These are phyloP conservation scores for Whitmania pigra DNA, from an alignment of 1,140 invertebrate genomes.

Conservation along the genomic window DNA sequence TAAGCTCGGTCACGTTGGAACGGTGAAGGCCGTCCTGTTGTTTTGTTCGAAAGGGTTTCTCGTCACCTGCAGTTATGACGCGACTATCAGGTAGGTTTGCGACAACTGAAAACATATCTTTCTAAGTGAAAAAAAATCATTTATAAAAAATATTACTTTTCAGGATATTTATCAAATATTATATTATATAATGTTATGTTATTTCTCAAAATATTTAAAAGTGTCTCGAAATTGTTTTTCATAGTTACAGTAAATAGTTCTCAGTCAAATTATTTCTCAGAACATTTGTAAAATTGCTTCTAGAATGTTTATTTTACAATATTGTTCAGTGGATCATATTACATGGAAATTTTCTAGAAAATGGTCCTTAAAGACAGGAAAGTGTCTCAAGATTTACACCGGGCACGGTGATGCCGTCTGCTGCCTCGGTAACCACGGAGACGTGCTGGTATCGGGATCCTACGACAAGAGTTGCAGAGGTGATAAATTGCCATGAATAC, in stretches of 20 bases:
- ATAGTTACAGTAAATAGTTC: no score
- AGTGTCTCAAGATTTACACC: constrained; percentile 39
- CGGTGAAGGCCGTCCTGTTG: background rate
- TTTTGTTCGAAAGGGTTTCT: background rate
- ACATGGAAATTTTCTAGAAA: constrained; percentile 28
- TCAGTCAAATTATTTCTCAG: no score
- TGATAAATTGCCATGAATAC: constrained; percentile 20
- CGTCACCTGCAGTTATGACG: background rate
- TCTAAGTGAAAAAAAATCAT: no score
- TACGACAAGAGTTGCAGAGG: constrained; percentile 40
- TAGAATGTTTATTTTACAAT: no score
- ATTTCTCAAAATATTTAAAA: no score
- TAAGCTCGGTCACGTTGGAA: background rate
- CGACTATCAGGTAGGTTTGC: background rate
- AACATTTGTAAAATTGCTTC: no score
- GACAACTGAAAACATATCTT: no score
- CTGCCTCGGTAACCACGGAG: constrained; percentile 30
- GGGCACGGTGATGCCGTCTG: constrained; percentile 40
- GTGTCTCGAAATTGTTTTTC: no score
- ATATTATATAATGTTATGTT: no score
- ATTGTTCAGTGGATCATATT: no score
- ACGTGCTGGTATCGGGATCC: constrained; percentile 35
- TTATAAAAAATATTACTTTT: no score
- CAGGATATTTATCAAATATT: no score
- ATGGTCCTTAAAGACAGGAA: constrained; percentile 39